Percentiles rank a stretch among this genome's conserved stretches.
Evolutionary conservation across 2,797 vertebrate genomes (phyloP).

Genomic region (Enteromius unitaeniatus): DNA sequence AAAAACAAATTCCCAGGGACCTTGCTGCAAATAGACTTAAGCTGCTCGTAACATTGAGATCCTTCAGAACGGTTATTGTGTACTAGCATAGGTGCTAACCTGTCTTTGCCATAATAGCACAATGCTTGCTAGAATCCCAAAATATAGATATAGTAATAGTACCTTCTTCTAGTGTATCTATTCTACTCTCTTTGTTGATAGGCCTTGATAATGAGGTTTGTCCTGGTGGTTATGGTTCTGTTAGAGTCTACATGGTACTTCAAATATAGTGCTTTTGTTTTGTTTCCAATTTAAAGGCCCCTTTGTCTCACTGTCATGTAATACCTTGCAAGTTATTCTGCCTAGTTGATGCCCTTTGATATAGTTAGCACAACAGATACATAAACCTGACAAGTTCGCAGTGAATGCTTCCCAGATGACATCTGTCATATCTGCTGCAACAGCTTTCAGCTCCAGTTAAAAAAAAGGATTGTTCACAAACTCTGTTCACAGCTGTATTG

Average conservation of each 20-base stretch:
- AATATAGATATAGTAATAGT: not conserved
- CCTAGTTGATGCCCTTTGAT: not conserved
- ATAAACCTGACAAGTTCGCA: not conserved
- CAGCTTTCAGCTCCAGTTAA: not conserved
- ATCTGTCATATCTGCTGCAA: not conserved
- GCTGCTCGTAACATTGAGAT: not conserved
- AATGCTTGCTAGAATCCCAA: not conserved
- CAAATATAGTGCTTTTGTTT: not conserved
- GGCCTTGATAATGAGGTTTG: too few relatives aligned
- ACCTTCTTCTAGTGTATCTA: not conserved
- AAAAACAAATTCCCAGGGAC: not conserved
- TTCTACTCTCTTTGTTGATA: not conserved
- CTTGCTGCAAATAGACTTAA: constrained; percentile 1
- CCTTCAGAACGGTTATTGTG: constrained; percentile 6
- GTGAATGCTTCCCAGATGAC: not conserved
- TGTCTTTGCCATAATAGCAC: too few relatives aligned
- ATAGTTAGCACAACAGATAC: not conserved
- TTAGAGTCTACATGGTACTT: not conserved
- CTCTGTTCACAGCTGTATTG: not conserved
- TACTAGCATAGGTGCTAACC: not conserved
- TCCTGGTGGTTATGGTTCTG: not conserved
- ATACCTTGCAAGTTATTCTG: not conserved
- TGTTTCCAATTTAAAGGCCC: not conserved
- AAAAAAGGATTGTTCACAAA: not conserved
- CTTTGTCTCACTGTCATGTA: not conserved